Conservation (phyloP, 2,888 invertebrate genomes). For the Pseudeuparius sepicola region DNA sequence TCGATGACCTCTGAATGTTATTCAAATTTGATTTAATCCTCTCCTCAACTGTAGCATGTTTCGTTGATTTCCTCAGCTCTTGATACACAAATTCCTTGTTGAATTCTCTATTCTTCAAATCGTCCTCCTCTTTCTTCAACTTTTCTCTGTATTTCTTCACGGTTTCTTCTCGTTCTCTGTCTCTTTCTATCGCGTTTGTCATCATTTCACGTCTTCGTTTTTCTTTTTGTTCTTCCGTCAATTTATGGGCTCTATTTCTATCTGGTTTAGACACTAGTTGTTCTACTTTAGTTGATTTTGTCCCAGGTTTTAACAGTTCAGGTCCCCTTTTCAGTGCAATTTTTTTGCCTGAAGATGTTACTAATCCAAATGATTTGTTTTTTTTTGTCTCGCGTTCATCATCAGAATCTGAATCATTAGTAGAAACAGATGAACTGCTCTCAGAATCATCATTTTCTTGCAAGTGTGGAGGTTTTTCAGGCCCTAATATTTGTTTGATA, state of each 20-base stretch:
- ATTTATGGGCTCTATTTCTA: slow-evolving; percentile 31
- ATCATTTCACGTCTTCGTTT: slow-evolving; percentile 69
- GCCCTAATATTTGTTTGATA: slow-evolving; percentile 17
- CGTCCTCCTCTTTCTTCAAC: slow-evolving; percentile 40
- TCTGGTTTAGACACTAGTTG: slow-evolving; percentile 18
- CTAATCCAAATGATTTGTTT: slow-evolving; percentile 35
- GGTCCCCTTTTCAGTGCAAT: slow-evolving; percentile 23
- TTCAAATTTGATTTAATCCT: slow-evolving; percentile 82
- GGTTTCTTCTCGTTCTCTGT: slow-evolving; percentile 53
- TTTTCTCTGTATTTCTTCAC: slow-evolving; percentile 55
- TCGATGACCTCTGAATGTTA: slow-evolving; percentile 73
- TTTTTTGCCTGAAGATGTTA: slow-evolving; percentile 37
- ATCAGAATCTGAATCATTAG: slow-evolving; percentile 21
- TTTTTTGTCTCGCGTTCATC: slow-evolving; percentile 30
- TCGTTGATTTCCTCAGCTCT: slow-evolving; percentile 54
- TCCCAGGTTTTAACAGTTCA: slow-evolving; percentile 9
- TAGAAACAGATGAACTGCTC: slow-evolving; percentile 6
- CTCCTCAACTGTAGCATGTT: slow-evolving; percentile 65
- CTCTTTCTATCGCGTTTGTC: slow-evolving; percentile 63
- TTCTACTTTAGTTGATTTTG: slow-evolving; percentile 17
- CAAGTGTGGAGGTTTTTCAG: slow-evolving; percentile 15
- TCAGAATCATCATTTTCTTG: too few relatives aligned
- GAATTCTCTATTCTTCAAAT: slow-evolving; percentile 43
- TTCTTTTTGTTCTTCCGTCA: slow-evolving; percentile 59
- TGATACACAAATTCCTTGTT: slow-evolving; percentile 47